A percentile compares a stretch with the other conserved stretches of the same genome.
Evolutionary conservation across 2,113 vertebrate genomes (phyloP).

Genomic region (Hiodon alosoides): DNA sequence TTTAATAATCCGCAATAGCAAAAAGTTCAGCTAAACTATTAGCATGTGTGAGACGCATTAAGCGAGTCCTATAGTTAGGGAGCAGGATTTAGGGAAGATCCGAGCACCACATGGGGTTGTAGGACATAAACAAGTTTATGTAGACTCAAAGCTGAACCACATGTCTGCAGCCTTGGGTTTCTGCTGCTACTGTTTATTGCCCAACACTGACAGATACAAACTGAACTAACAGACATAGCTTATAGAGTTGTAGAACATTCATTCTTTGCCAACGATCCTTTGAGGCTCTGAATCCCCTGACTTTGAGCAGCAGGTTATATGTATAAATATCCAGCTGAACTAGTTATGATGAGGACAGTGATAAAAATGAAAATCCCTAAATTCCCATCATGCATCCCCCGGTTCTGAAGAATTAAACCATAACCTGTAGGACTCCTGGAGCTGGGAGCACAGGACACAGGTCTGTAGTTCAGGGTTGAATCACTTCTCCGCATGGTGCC

Average conservation of each 20-base stretch:
- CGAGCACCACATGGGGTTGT: neutral
- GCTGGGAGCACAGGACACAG: no score
- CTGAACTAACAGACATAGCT: neutral
- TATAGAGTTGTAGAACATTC: neutral
- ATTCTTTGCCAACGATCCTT: neutral
- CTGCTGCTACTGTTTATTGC: neutral
- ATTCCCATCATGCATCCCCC: neutral
- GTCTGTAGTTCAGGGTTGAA: no score
- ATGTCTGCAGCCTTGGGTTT: no score
- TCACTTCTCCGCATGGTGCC: no score
- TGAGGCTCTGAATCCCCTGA: neutral
- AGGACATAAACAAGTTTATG: neutral
- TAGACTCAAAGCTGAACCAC: neutral
- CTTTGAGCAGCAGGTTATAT: neutral
- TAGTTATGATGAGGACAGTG: constrained; percentile 6
- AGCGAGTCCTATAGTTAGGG: no score
- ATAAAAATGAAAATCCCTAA: neutral
- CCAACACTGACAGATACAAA: neutral
- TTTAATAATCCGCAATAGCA: neutral
- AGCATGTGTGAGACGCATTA: no score
- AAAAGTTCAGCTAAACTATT: neutral
- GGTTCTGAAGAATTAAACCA: neutral
- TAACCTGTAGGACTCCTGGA: neutral
- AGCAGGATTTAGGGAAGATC: neutral
- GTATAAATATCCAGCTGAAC: constrained; percentile 15